Evolutionary conservation across 2,113 vertebrate species (phyloP).

Genomic region (Anarrhichthys ocellatus): DNA sequence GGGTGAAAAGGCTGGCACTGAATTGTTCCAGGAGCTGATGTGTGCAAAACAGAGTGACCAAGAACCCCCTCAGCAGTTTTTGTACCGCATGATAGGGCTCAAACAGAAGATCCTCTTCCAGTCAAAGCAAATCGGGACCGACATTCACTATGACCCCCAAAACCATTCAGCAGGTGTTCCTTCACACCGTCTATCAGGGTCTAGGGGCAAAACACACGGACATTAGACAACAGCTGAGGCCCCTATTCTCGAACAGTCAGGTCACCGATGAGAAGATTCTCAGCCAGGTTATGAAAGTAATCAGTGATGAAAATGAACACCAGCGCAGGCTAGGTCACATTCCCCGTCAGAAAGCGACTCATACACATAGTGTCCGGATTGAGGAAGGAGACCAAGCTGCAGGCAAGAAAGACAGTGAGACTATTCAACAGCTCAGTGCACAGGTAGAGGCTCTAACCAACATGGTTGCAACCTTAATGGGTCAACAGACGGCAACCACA

Average conservation of each 20-base stretch:
- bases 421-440: constrained; percentile 4
- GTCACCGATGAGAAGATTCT: constrained; percentile 22
- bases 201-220: too few species aligned
- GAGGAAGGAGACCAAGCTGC: background rate
- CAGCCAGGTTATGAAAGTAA: background rate
- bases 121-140: background rate
- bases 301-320: constrained; percentile 13
- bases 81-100: background rate
- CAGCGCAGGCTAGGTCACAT: background rate
- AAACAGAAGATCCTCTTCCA: too few species aligned
- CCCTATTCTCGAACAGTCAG: background rate
- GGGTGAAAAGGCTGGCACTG: constrained; percentile 19
- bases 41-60: background rate
- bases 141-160: too few species aligned
- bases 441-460: constrained; percentile 14
- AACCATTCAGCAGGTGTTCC: too few species aligned
- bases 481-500: background rate
- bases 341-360: background rate
- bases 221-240: background rate
- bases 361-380: background rate
- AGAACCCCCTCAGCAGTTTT: background rate
- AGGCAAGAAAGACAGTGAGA: background rate
- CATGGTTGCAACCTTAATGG: constrained; percentile 9
- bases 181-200: too few species aligned
- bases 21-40: too few species aligned